Evolutionary conservation across 1,140 invertebrate species (phyloP).

Genomic region (Platyura marginata): DNA sequence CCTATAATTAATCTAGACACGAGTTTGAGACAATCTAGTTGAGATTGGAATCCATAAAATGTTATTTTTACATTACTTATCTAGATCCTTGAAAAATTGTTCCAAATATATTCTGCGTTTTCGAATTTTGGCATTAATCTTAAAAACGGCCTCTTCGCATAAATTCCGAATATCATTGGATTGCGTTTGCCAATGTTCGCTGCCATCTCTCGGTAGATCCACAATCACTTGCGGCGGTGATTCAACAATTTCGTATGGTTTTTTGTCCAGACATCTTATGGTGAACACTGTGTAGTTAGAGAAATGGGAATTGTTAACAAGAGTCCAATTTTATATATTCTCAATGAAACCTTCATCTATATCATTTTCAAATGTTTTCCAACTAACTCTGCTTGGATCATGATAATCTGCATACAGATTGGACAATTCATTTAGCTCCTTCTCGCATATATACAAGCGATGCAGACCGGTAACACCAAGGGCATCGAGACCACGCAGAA

Average conservation of each 20-base stretch:
- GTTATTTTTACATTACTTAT: conserved; percentile 38
- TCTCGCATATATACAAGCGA: conserved; percentile 28
- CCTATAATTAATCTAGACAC: conserved; percentile 42
- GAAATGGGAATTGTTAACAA: no score
- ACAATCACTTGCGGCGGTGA: conserved; percentile 27
- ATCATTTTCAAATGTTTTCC: conserved; percentile 51
- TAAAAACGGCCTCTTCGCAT: conserved; percentile 31
- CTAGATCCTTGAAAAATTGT: conserved; percentile 42
- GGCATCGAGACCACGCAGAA: conserved; percentile 37
- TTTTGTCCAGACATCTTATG: conserved; percentile 43
- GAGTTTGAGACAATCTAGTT: conserved; percentile 3
- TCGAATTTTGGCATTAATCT: conserved; percentile 27
- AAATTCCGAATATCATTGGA: conserved; percentile 21
- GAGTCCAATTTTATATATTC: not conserved
- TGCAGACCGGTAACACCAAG: conserved; percentile 36
- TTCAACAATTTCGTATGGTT: conserved; percentile 26
- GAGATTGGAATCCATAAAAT: no score
- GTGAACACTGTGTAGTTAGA: conserved; percentile 35
- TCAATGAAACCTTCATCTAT: conserved; percentile 35
- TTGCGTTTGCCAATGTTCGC: conserved; percentile 27
- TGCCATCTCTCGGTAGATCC: conserved; percentile 25
- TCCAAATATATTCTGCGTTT: conserved; percentile 34
- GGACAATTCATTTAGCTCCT: conserved; percentile 35
- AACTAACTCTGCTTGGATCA: conserved; percentile 38
- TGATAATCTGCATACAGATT: conserved; percentile 42